Evolutionary conservation across 2,113 vertebrate species (phyloP).

Genomic region (Hippocampus zosterae): DNA sequence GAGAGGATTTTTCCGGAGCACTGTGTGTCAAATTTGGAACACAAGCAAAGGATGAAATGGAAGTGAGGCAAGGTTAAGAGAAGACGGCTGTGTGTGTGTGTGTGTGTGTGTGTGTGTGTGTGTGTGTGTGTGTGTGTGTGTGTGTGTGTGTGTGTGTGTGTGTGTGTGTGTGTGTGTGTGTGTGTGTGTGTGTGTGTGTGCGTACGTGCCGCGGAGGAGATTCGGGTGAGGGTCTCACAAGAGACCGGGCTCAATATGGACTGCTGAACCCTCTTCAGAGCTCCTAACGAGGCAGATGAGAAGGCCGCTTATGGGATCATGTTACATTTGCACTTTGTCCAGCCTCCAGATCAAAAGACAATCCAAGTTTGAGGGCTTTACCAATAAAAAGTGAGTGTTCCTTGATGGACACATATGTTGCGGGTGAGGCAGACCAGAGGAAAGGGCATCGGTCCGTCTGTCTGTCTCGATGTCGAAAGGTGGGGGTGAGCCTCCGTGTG

Average conservation of each 20-base stretch:
- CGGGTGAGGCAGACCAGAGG: slow-evolving; percentile 41
- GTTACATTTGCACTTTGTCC: slow-evolving; percentile 73
- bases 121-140: slow-evolving; percentile 9
- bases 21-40: slow-evolving; percentile 46
- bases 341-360: slow-evolving; percentile 72
- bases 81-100: slow-evolving; percentile 9
- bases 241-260: slow-evolving; percentile 39
- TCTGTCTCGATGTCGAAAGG: slow-evolving; percentile 48
- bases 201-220: slow-evolving; percentile 2
- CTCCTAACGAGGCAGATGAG: slow-evolving; percentile 75
- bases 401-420: slow-evolving; percentile 72
- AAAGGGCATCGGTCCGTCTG: slow-evolving; percentile 38
- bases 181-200: slow-evolving; percentile 5
- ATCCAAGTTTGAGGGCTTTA: slow-evolving; percentile 64
- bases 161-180: slow-evolving; percentile 5
- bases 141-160: slow-evolving; percentile 9
- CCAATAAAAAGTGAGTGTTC: slow-evolving; percentile 71
- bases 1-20: slow-evolving; percentile 31
- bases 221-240: slow-evolving; percentile 41
- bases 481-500: slow-evolving; percentile 66
- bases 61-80: slow-evolving; percentile 36
- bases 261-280: slow-evolving; percentile 55
- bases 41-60: slow-evolving; percentile 39
- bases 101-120: slow-evolving; percentile 6
- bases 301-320: slow-evolving; percentile 72